Base-by-base conservation (phyloP, 2,113 vertebrate genomes). In the Pygoscelis antarcticus region DNA sequence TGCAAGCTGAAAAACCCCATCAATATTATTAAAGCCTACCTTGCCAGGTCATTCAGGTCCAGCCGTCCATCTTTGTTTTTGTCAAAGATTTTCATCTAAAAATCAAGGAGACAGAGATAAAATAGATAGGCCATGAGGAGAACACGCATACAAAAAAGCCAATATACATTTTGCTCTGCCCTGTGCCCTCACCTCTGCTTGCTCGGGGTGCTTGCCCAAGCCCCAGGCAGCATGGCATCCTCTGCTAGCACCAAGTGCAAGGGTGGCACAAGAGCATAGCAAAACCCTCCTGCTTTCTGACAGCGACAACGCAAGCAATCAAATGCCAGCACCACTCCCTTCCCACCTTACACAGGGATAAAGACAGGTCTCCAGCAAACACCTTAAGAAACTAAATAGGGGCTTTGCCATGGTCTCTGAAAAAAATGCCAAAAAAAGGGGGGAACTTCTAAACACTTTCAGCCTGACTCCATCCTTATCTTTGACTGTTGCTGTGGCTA, bases 71-170 rank as follows among this genome's bases (percentile, higher is more conserved):
- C 99, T 95, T 99, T 99, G 96, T 99, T 99, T 98, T 98, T 99
- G 98, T 99, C 99, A 98, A 99, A 99, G 65, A 99, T 98, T 93
- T 99, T 99, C 99, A 99, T 99, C 99, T 99, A 97, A 83, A 96
- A 98, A 94, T 54, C 47, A 93, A 94, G 82, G 84, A 94, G 27
- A 66, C 40, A n/a, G 84, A 49, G 21, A 46, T 68, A 64, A 96
- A 92, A 84, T 29, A 70, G 47, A 64, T 30, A 55, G 30, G 20
- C 26, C 11, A 10, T 4, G 19, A 54, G 32, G 7, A 90, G 18
- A 64, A n/a, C 15, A 80, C 6, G 11, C 10, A 14, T 5, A 12
- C 16, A n/a, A 51, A 72, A 66, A 69, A 9, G 3, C 5, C 12
- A 51, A 3, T 8, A 54, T 7, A 44, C 4, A 23, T 84, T 88